These are phyloP conservation scores for Zaprionus obscuricornis DNA, from an alignment of 2,888 invertebrate species.

Conservation along the genomic window DNA sequence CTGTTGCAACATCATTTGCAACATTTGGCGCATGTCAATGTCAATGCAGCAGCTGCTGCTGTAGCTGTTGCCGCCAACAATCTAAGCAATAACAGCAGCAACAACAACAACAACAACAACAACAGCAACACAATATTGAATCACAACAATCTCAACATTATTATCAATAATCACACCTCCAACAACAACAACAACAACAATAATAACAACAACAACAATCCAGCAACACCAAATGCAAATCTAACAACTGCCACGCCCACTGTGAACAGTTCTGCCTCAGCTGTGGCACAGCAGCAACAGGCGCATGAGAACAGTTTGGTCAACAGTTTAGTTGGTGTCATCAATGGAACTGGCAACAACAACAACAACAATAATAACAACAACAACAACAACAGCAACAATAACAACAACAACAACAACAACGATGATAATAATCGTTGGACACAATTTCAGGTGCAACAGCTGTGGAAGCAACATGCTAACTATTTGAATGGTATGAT, in stretches of 20 bases:
- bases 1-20: slow-evolving; percentile 83
- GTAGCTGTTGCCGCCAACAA: slow-evolving; percentile 77
- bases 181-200: slow-evolving; percentile 44
- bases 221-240: slow-evolving; percentile 75
- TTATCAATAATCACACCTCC: slow-evolving; percentile 69
- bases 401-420: slow-evolving; percentile 39
- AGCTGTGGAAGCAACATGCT: slow-evolving; percentile 83
- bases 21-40: slow-evolving; percentile 82
- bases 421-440: slow-evolving; percentile 82
- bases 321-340: slow-evolving; percentile 72
- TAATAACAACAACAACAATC: slow-evolving; percentile 66
- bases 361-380: slow-evolving; percentile 50
- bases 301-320: slow-evolving; percentile 74
- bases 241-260: slow-evolving; percentile 66
- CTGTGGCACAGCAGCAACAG: slow-evolving; percentile 67
- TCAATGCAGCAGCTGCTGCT: slow-evolving; percentile 72
- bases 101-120: slow-evolving; percentile 45
- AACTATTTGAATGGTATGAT: slow-evolving; percentile 83
- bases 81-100: slow-evolving; percentile 54
- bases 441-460: slow-evolving; percentile 84
- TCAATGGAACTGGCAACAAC: slow-evolving; percentile 44
- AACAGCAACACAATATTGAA: slow-evolving; percentile 64
- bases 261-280: slow-evolving; percentile 64
- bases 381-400: slow-evolving; percentile 44
- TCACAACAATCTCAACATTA: slow-evolving; percentile 71